These are phyloP conservation scores for Erebia ligea DNA, from an alignment of 2,888 invertebrate species.

Conservation along the genomic window DNA sequence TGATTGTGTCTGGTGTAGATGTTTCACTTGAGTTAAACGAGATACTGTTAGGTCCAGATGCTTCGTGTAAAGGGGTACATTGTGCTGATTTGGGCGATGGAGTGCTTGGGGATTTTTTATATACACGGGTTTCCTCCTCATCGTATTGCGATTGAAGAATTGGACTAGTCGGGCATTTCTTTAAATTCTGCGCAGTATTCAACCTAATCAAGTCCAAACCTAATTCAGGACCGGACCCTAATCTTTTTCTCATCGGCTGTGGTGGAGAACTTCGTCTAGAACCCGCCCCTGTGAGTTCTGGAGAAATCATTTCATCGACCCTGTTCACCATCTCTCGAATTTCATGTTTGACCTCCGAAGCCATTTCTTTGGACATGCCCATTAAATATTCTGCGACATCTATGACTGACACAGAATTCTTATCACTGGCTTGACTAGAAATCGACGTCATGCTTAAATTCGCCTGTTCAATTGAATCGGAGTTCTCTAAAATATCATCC, in stretches of 20 bases:
- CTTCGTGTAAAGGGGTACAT: constrained; percentile 72
- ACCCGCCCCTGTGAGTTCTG: constrained; percentile 65
- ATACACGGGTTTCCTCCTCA: constrained; percentile 61
- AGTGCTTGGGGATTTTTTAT: constrained; percentile 60
- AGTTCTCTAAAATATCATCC: constrained; percentile 89
- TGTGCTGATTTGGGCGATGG: constrained; percentile 74
- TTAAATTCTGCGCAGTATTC: constrained; percentile 55
- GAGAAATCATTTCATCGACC: constrained; percentile 87
- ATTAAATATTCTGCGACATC: constrained; percentile 90
- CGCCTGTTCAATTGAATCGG: constrained; percentile 83
- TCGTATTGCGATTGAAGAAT: constrained; percentile 64
- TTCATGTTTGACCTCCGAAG: constrained; percentile 90
- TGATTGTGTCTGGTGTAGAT: constrained; percentile 79
- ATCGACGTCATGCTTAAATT: constrained; percentile 77
- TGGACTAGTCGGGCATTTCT: constrained; percentile 78
- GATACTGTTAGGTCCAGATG: constrained; percentile 73
- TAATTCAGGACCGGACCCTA: constrained; percentile 74
- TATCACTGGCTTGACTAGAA: constrained; percentile 84
- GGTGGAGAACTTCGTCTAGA: constrained; percentile 77
- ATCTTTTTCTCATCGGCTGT: constrained; percentile 66
- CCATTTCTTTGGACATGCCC: constrained; percentile 90
- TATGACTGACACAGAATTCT: constrained; percentile 88
- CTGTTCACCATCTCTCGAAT: constrained; percentile 89
- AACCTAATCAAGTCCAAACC: constrained; percentile 65
- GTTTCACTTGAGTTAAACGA: constrained; percentile 81